These are phyloP conservation scores for Melinaea menophilus DNA, from an alignment of 2,888 invertebrate species.

Conservation along the genomic window DNA sequence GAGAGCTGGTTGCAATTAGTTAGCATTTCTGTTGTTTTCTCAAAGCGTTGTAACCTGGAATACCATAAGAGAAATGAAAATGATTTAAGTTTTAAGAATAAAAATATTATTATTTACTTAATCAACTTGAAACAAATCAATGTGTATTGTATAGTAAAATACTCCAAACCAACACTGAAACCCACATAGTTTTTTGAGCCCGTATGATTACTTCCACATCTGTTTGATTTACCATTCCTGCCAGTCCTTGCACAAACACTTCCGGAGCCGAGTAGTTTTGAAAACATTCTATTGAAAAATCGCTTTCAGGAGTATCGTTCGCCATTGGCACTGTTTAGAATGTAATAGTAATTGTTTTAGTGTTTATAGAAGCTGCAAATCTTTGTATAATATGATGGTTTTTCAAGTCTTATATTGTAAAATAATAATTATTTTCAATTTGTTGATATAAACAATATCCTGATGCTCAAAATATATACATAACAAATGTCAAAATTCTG, in stretches of 20 bases:
- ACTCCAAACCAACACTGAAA: conserved; percentile 12
- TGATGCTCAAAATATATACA: not conserved
- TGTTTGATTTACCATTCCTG: conserved; percentile 93
- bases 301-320: conserved; percentile 81
- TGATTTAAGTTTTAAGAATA: not conserved
- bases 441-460: too few relatives aligned
- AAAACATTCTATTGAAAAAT: conserved; percentile 90
- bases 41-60: conserved; percentile 94
- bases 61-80: not conserved
- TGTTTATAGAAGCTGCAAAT: too few relatives aligned
- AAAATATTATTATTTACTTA: not conserved
- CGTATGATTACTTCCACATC: conserved; percentile 93
- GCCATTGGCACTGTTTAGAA: conserved; percentile 52
- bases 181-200: conserved; percentile 95
- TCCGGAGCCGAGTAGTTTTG: conserved; percentile 94
- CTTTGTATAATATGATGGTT: too few relatives aligned
- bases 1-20: conserved; percentile 98
- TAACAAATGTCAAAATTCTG: conserved; percentile 1
- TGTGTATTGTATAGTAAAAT: too few relatives aligned
- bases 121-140: too few relatives aligned
- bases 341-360: not conserved
- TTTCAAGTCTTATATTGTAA: too few relatives aligned
- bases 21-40: conserved; percentile 99
- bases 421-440: too few relatives aligned
- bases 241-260: conserved; percentile 94